Percentiles rank a stretch among this genome's conserved stretches.
Conservation (phyloP, 1,140 invertebrate genomes). For the Tigriopus japonicus region DNA sequence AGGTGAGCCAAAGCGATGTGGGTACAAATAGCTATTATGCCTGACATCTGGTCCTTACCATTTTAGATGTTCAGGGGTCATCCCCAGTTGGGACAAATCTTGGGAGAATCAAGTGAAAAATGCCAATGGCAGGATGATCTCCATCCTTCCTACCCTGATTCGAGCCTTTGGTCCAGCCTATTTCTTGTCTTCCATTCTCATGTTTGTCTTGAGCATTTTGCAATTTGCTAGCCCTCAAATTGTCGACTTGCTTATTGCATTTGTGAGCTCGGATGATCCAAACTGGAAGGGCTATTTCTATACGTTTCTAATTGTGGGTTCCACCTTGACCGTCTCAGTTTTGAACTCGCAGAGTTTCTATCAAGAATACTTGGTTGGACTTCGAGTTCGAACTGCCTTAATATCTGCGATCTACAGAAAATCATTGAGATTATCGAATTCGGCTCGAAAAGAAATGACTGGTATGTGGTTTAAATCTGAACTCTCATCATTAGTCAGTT, state of each 20-base stretch:
- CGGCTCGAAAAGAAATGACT: slow-evolving; percentile 6
- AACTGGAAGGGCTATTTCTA: slow-evolving; percentile 36
- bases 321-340: slow-evolving; percentile 65
- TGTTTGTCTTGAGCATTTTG: background rate
- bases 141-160: background rate
- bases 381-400: slow-evolving; percentile 72
- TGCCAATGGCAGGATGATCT: background rate
- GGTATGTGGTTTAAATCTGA: background rate
- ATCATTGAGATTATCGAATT: slow-evolving; percentile 23
- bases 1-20: slow-evolving; percentile 36
- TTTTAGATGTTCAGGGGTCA: slow-evolving; percentile 28
- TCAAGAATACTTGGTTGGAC: slow-evolving; percentile 70
- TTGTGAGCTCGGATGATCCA: slow-evolving; percentile 24
- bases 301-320: slow-evolving; percentile 42
- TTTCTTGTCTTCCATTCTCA: background rate
- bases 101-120: slow-evolving; percentile 37
- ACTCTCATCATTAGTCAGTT: background rate
- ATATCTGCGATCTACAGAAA: slow-evolving; percentile 88
- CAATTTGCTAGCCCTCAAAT: slow-evolving; percentile 14
- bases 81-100: slow-evolving; percentile 63
- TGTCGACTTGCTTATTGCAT: slow-evolving; percentile 19
- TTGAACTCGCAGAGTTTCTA: slow-evolving; percentile 78
- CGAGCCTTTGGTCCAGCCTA: slow-evolving; percentile 1
- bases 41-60: background rate
- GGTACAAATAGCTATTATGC: background rate